Percentiles rank a stretch among this genome's conserved stretches.
phyloP scores from a whole-genome alignment of 2,888 invertebrate genomes.

The Cosmorhoe ocellata region DNA sequence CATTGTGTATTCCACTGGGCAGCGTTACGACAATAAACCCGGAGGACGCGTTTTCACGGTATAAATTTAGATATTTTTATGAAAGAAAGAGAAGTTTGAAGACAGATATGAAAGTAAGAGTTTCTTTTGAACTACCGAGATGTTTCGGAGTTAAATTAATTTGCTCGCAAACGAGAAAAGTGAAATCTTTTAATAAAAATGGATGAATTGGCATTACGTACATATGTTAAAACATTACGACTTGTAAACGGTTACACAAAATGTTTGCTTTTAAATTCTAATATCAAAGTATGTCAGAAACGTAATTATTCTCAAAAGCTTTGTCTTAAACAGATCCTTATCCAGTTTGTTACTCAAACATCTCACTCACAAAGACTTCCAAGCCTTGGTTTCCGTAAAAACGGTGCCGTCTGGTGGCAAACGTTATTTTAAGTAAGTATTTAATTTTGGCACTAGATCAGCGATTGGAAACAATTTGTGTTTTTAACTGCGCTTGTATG shows the following conservation, averaged over 20 bases:
- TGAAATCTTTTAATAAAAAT: too few species aligned
- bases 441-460: too few species aligned
- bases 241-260: background rate
- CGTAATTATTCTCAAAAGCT: conserved; percentile 16
- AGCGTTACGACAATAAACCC: conserved; percentile 29
- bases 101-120: background rate
- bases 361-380: conserved; percentile 3
- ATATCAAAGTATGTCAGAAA: conserved; percentile 11
- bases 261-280: conserved; percentile 3
- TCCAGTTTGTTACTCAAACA: conserved; percentile 21
- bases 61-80: conserved; percentile 21
- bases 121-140: background rate
- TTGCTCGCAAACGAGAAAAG: too few species aligned
- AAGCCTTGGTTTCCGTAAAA: background rate
- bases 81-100: background rate
- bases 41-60: conserved; percentile 24
- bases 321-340: conserved; percentile 14
- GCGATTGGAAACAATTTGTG: too few species aligned
- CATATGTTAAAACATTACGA: too few species aligned
- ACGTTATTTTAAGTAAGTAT: too few species aligned
- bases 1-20: conserved; percentile 30
- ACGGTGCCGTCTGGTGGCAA: background rate
- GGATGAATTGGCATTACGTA: too few species aligned
- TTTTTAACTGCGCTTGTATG: too few species aligned
- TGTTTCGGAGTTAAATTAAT: too few species aligned